Conservation (phyloP, 2,888 invertebrate species). For the Hirudinaria manillensis region DNA sequence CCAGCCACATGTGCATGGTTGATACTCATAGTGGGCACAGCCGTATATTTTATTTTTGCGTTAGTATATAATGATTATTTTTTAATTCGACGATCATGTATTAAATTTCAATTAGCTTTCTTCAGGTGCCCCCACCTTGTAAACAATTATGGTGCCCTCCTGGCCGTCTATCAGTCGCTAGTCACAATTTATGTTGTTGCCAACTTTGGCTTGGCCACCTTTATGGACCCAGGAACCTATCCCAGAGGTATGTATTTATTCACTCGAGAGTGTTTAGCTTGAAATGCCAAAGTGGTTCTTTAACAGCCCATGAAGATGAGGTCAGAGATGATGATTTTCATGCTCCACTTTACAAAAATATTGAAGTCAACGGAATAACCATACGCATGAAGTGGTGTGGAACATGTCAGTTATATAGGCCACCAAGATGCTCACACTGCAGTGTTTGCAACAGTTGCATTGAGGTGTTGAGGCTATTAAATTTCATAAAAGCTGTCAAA, state of each 20-base stretch:
- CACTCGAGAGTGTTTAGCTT: slow-evolving; percentile 55
- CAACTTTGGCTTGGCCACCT: slow-evolving; percentile 96
- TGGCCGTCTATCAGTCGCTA: slow-evolving; percentile 75
- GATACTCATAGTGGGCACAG: slow-evolving; percentile 83
- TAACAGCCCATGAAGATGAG: slow-evolving; percentile 53
- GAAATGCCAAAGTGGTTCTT: background rate
- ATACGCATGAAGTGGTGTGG: slow-evolving; percentile 99
- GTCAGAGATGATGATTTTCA: slow-evolving; percentile 89
- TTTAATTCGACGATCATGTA: background rate
- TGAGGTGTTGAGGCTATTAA: slow-evolving; percentile 45
- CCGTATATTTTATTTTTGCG: slow-evolving; percentile 93
- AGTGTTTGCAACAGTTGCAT: slow-evolving; percentile 97
- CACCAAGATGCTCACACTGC: slow-evolving; percentile 97
- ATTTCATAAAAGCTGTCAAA: background rate
- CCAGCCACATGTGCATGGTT: slow-evolving; percentile 98
- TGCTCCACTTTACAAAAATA: slow-evolving; percentile 84
- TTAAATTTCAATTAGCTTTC: background rate
- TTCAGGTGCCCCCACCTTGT: slow-evolving; percentile 47
- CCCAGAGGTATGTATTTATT: slow-evolving; percentile 72
- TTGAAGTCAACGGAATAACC: slow-evolving; percentile 95
- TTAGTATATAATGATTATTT: slow-evolving; percentile 64
- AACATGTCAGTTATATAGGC: slow-evolving; percentile 98
- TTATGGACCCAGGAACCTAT: slow-evolving; percentile 98
- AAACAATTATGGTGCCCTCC: slow-evolving; percentile 42
- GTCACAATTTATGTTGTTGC: slow-evolving; percentile 93